phyloP scores from a whole-genome alignment of 2,797 vertebrate genomes.

The Enteromius trimaculatus region DNA sequence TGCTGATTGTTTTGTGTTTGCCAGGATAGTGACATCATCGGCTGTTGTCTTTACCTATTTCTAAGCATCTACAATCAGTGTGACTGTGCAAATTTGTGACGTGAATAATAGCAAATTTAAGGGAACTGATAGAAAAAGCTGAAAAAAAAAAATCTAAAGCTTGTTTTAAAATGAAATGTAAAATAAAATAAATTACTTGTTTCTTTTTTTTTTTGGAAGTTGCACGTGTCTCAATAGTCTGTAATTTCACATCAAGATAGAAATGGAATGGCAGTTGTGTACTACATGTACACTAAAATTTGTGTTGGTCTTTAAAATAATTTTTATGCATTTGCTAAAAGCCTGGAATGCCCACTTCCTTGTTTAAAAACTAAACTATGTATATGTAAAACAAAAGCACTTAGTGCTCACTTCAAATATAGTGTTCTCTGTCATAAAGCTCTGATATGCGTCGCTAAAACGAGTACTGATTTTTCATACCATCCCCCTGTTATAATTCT shows the following conservation, averaged over 20 bases:
- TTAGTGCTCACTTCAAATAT: neutral
- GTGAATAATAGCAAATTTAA: neutral
- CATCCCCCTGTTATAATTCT: slow-evolving; percentile 23
- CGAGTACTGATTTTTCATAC: slow-evolving; percentile 15
- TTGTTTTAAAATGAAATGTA: neutral
- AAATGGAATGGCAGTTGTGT: neutral
- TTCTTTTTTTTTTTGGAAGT: neutral
- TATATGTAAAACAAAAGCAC: slow-evolving; percentile 15
- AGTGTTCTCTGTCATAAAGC: slow-evolving; percentile 20
- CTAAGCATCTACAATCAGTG: slow-evolving; percentile 6
- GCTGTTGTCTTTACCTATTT: slow-evolving; percentile 7
- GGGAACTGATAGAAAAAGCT: neutral
- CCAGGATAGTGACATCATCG: slow-evolving; percentile 11
- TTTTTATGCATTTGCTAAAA: slow-evolving; percentile 5
- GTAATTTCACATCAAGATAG: neutral
- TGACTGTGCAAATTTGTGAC: neutral
- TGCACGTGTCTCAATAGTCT: neutral
- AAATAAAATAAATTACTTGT: too few relatives aligned
- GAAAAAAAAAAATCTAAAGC: neutral
- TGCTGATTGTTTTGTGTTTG: neutral
- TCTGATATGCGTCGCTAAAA: neutral
- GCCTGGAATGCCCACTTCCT: neutral
- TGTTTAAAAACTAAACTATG: slow-evolving; percentile 11
- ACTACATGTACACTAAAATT: neutral
- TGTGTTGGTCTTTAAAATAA: neutral